Base-by-base conservation (phyloP, 2,113 vertebrate genomes). In the Cygnus buccinator region DNA sequence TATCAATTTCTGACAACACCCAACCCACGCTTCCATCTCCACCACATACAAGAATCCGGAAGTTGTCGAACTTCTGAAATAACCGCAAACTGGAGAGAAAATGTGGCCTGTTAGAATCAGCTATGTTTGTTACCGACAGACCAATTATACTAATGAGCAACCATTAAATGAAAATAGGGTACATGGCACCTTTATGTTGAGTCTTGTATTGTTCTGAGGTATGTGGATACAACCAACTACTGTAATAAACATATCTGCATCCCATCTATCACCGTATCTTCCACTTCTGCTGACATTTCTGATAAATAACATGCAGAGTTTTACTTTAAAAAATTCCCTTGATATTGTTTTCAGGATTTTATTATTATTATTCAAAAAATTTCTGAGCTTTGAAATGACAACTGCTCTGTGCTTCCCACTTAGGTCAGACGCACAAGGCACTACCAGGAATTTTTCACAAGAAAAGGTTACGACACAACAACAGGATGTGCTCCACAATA, bases 61-160 rank as follows among this genome's bases (percentile, higher is more conserved):
- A 99, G 97, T 99, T 99, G 97, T 99, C 99, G 93, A 99, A 99
- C 97, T 99, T 99, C 97, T 99, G 99, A 97, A 99, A 99, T 87
- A 99, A 98, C 58, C 99, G 98, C 94, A 99, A 98, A 87, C 99
- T 99, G 98, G 80, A 97, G 96, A 96, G 57, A 97, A 71, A 98
- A 97, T 12, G 7, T 23, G 89, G 20, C 21, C n/a, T 63, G 66
- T 96, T 90, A 94, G 84, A 92, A 59, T 22, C 72, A 82, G 77
- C 70, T 61, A 62, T 0, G 0, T 15, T 74, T 76, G 57, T 21
- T 14, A 68, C 48, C 1, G 1, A 89, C 77, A 84, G 11, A 75
- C 31, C 31, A 81, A 37, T 52, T 39, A 59, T 1, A 75, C 12
- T 66, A 25, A 76, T 61, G 37, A 87, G 48, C 50, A 82, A 28